Percentiles rank a stretch among this genome's conserved stretches.
Evolutionary conservation across 2,113 vertebrate species (phyloP).

Genomic region (Pionites leucogaster): DNA sequence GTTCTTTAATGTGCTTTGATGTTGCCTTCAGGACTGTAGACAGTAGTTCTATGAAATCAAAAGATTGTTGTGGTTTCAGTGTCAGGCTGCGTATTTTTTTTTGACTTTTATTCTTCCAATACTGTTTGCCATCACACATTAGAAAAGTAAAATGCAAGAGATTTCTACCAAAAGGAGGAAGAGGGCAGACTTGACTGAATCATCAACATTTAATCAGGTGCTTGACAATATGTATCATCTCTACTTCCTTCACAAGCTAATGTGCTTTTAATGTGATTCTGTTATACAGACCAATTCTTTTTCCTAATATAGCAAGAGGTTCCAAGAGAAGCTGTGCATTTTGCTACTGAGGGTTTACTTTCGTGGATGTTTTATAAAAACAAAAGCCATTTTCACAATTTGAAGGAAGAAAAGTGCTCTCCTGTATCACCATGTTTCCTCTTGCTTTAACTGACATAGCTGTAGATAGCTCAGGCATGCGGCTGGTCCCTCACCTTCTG

Average conservation of each 20-base stretch:
- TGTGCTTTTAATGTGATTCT: not conserved
- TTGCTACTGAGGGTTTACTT: not conserved
- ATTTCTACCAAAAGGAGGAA: not conserved
- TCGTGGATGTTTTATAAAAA: not conserved
- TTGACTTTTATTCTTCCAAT: not conserved
- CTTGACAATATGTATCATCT: not conserved
- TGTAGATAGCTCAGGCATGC: not conserved
- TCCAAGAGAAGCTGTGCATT: not conserved
- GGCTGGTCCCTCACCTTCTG: not conserved
- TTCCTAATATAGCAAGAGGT: not conserved
- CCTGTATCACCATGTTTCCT: not conserved
- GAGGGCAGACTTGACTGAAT: not conserved
- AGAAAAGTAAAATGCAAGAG: not conserved
- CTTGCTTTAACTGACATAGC: not conserved
- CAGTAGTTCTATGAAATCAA: not conserved
- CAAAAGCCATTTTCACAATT: not conserved
- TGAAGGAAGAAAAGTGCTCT: not conserved
- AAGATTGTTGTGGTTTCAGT: not conserved
- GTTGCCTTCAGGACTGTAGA: not conserved
- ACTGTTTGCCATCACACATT: not conserved
- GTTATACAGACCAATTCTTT: not conserved
- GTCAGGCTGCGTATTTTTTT: not conserved
- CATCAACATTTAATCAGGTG: not conserved
- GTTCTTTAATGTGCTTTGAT: not conserved
- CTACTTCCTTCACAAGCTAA: not conserved